Percentiles rank a stretch among this genome's conserved stretches.
phyloP scores from a whole-genome alignment of 2,888 invertebrate genomes.

The Toxonevra muliebris region DNA sequence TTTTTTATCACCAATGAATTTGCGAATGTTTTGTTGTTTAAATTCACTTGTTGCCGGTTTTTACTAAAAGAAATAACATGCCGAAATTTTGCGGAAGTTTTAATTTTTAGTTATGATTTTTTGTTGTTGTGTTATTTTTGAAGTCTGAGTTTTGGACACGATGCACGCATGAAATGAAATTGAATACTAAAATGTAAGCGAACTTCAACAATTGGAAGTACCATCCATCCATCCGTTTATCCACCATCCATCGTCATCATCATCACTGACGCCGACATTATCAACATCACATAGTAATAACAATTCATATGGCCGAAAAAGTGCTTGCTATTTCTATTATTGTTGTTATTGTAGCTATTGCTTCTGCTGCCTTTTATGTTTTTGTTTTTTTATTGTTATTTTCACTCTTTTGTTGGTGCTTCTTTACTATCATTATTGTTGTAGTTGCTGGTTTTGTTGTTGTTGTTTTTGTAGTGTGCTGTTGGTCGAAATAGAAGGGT shows the following conservation, averaged over 20 bases:
- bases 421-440: background rate
- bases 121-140: conserved; percentile 4
- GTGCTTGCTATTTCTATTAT: conserved; percentile 9
- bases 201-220: conserved; percentile 12
- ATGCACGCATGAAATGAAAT: conserved; percentile 25
- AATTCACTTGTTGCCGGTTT: background rate
- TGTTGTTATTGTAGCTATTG: conserved; percentile 10
- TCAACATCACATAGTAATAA: background rate
- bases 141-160: background rate
- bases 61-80: background rate
- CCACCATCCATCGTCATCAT: conserved; percentile 5
- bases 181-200: conserved; percentile 25
- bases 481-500: conserved; percentile 20
- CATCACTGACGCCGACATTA: conserved; percentile 9
- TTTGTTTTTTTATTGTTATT: conserved; percentile 6
- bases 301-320: conserved; percentile 17
- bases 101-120: background rate
- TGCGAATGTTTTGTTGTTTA: too few relatives aligned
- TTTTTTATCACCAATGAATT: background rate
- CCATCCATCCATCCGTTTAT: background rate
- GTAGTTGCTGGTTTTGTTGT: background rate
- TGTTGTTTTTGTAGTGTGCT: conserved; percentile 10
- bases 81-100: background rate
- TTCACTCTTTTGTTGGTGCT: background rate
- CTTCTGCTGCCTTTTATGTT: conserved; percentile 1